Base-by-base conservation (phyloP, 2,797 vertebrate genomes). In the Limosa lapponica region DNA sequence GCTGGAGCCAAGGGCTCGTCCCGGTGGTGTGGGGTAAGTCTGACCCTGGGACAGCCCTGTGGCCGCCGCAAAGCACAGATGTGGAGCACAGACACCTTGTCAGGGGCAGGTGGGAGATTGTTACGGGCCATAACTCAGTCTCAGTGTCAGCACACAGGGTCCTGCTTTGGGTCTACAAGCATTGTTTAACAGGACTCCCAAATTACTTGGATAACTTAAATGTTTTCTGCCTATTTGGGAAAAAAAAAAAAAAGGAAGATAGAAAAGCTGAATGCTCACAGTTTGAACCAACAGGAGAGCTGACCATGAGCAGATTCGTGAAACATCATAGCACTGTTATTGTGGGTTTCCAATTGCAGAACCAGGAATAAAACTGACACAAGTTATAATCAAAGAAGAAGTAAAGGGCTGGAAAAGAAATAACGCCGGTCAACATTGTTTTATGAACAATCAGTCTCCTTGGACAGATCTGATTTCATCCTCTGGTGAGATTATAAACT, bases 341-440 rank as follows among this genome's bases (percentile, higher is more conserved):
- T 94, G 88, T 89, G 74, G 88, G 88, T 90, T 96, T 95, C 82
- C 91, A 92, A 57, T 93, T 94, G 94, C 86, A 92, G 94, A 94
- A 95, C 80, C 55, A 90, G 77, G 37, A 93, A 73, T 84, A 95
- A 94, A 95, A 79, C 55, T 95, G 90, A 95, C 73, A 73, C 43
- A 89, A 94, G 80, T 87, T 92, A 90, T 84, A 96, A 93, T 93
- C 90, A 93, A 90, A 96, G 78, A 93, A 92, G 87, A 89, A 93
- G n/a, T 79, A 90, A 82, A 90, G 54, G 82, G 30, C 77, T 94
- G 95, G 93, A 92, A 95, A 96, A 95, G 83, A 96, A 95, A 94
- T 96, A 90, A 95, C 66, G 70, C 48, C 73, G 64, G 66, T 77
- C 90, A 96, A 84, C 74, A 54, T 69, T 94, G 55, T 41, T 95